Evolutionary conservation across 1,140 invertebrate genomes (phyloP), one percentile per base, ranked within the genome.

Genomic region (Hermatobates lingyangjiaoensis): DNA sequence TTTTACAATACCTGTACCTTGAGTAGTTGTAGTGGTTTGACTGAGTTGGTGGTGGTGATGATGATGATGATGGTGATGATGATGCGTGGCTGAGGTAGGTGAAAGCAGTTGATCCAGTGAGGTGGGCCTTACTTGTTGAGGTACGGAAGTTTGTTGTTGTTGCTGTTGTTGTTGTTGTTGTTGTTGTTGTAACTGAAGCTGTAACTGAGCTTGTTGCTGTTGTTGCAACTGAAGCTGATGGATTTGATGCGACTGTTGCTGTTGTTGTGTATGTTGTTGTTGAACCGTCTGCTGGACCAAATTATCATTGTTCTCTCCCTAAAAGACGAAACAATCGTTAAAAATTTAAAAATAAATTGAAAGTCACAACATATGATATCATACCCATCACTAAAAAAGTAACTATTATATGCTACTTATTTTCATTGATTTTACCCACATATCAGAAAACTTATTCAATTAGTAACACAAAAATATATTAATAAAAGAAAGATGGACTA

Each of bases 131-230:
- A 34, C 20, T n/a, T n/a, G n/a, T 21, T 48, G 27, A 15, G n/a
- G 42, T 3, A 18, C 21, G 49, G 7, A 54, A n/a, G 27, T 58
- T 24, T 24, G 54, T 25, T 15, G 58, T 38, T n/a, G 57, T 51
- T 2, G 53, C 18, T 25, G 58, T 55, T 52, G 54, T 49, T 24
- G 64, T 54, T 4, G 48, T 57, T n/a, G 57, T 51, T 24, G 54
- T 48, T 40, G 57, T 55, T 44, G 67, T 62, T 12, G 66, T 64
- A 56, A 67, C 64, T 7, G 66, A 57, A 38, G 68, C 62, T 48
- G 50, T 28, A 25, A 45, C 25, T 52, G 51, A 25, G 15, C 44
- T 30, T 39, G 21, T 28, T 39, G 46, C 15, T 48, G 27, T 27
- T 24, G 45, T 14, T 25, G 14, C 18, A 42, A 42, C 5, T 14